These are phyloP conservation scores for Macropodus opercularis DNA, from an alignment of 2,797 vertebrate genomes.

Conservation along the genomic window DNA sequence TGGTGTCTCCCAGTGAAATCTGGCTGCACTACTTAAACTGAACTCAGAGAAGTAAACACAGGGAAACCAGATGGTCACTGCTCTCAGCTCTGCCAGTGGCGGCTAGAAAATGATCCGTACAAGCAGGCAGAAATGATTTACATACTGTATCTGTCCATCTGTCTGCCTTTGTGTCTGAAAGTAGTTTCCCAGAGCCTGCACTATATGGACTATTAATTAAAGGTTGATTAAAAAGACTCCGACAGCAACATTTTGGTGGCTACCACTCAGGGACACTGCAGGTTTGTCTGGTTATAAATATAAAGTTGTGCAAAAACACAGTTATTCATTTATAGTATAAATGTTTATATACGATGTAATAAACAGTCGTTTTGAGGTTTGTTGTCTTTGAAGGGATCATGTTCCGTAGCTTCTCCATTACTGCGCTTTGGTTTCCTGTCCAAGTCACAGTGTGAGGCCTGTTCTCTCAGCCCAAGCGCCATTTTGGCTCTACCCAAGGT, in stretches of 20 bases:
- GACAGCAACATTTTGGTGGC: not conserved
- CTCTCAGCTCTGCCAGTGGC: slow-evolving; percentile 48
- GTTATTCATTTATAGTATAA: slow-evolving; percentile 8
- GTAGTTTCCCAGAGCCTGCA: not conserved
- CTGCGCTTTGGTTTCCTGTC: slow-evolving; percentile 14
- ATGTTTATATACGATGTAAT: not conserved
- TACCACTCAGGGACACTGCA: not conserved
- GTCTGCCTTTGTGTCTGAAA: slow-evolving; percentile 16
- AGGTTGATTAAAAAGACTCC: slow-evolving; percentile 17
- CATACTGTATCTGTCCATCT: slow-evolving; percentile 26
- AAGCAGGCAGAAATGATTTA: slow-evolving; percentile 44
- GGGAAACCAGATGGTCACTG: slow-evolving; percentile 67
- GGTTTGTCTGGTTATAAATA: not conserved
- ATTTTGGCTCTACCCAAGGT: slow-evolving; percentile 69
- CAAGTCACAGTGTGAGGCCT: slow-evolving; percentile 52
- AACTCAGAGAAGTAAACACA: slow-evolving; percentile 65
- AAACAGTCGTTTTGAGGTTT: slow-evolving; percentile 8
- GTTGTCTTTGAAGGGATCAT: slow-evolving; percentile 22
- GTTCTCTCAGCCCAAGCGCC: slow-evolving; percentile 56
- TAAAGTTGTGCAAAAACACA: not conserved
- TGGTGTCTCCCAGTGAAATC: slow-evolving; percentile 57
- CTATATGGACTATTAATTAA: slow-evolving; percentile 4
- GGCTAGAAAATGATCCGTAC: slow-evolving; percentile 53
- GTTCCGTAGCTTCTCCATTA: slow-evolving; percentile 37
- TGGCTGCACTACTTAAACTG: slow-evolving; percentile 57